These are phyloP conservation scores for Adela reaumurella DNA, from an alignment of 2,888 invertebrate species.

Conservation along the genomic window DNA sequence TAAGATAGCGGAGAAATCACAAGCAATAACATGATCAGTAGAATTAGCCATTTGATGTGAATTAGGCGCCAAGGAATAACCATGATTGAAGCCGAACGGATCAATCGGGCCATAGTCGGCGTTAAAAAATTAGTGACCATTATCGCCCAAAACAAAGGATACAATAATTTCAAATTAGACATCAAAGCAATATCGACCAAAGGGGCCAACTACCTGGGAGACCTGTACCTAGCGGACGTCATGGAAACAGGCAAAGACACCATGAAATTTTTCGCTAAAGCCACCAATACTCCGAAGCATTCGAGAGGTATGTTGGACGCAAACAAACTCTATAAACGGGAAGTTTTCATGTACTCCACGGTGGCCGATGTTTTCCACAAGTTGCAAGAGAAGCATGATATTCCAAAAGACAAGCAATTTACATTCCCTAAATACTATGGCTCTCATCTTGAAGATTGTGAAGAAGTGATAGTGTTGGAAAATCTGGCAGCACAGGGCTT, in stretches of 20 bases:
- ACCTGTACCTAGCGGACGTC: background rate
- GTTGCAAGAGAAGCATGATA: conserved; percentile 17
- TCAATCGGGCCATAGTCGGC: background rate
- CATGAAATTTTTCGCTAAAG: background rate
- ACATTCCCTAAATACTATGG: conserved; percentile 22
- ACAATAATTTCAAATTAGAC: background rate
- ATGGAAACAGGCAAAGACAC: background rate
- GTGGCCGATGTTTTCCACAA: conserved; percentile 13
- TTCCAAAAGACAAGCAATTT: conserved; percentile 17
- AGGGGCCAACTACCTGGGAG: background rate
- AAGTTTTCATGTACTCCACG: conserved; percentile 14
- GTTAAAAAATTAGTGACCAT: background rate
- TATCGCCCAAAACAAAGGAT: background rate
- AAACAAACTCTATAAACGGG: background rate
- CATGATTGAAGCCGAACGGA: too few relatives aligned
- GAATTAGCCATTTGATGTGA: too few relatives aligned
- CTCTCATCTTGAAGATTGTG: conserved; percentile 13
- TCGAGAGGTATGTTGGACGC: background rate
- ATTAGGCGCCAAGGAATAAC: too few relatives aligned
- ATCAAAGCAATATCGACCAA: background rate
- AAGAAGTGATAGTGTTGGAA: conserved; percentile 26
- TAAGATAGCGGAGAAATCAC: too few relatives aligned
- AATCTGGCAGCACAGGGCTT: conserved; percentile 23
- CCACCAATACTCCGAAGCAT: background rate
- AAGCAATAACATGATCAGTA: too few relatives aligned